Evolutionary conservation across 2,888 invertebrate species (phyloP).

Genomic region (Parascotia fuliginaria): DNA sequence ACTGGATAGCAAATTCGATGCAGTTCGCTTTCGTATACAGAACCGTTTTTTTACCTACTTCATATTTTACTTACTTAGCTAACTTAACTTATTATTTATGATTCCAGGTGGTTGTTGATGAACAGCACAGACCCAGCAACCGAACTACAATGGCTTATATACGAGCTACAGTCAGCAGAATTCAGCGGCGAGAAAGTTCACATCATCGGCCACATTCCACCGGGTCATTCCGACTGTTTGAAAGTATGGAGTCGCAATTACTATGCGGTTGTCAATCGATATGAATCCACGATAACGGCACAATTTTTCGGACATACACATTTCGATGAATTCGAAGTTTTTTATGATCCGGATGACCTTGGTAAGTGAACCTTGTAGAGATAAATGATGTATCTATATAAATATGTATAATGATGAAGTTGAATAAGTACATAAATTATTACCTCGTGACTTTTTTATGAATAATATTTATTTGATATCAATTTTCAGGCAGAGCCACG

Average conservation of each 20-base stretch:
- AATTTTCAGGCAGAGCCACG: constrained; percentile 88
- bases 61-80: too few species aligned
- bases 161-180: constrained; percentile 97
- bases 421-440: neutral
- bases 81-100: neutral
- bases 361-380: constrained; percentile 74
- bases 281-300: constrained; percentile 94
- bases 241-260: constrained; percentile 98
- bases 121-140: constrained; percentile 98
- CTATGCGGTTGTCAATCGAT: constrained; percentile 94
- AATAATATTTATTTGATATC: neutral
- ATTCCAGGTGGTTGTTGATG: constrained; percentile 92
- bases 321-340: constrained; percentile 96
- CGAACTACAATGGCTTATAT: constrained; percentile 97
- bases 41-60: too few species aligned
- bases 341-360: constrained; percentile 94
- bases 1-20: too few species aligned
- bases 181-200: constrained; percentile 98
- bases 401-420: neutral
- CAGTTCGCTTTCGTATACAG: too few species aligned
- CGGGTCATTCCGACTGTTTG: constrained; percentile 96
- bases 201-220: constrained; percentile 98
- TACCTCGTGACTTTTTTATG: neutral
- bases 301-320: constrained; percentile 99
- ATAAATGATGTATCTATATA: constrained; percentile 11